These are phyloP conservation scores for Eufriesea mexicana DNA, from an alignment of 1,140 invertebrate genomes.

Conservation along the genomic window DNA sequence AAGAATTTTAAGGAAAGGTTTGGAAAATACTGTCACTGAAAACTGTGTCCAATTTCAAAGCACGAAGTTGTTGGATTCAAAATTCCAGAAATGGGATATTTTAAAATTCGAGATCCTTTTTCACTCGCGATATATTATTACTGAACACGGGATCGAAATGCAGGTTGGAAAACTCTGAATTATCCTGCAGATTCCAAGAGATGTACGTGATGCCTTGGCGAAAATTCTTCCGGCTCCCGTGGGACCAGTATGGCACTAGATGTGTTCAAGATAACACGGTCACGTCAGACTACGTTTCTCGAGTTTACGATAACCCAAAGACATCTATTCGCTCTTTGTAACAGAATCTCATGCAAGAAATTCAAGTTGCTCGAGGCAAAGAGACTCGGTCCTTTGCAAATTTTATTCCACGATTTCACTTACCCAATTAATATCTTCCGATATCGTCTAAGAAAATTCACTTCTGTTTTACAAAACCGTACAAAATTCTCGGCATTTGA, in stretches of 20 bases:
- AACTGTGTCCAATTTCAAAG: neutral
- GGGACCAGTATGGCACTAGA: slow-evolving; percentile 2
- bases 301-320: slow-evolving; percentile 35
- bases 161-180: neutral
- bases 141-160: neutral
- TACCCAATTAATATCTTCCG: no score
- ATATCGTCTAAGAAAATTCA: no score
- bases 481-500: no score
- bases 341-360: neutral
- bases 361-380: neutral
- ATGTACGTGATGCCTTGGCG: slow-evolving; percentile 25
- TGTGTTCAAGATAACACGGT: slow-evolving; percentile 44
- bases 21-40: neutral
- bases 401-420: no score
- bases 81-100: no score
- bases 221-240: slow-evolving; percentile 25
- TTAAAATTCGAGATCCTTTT: neutral
- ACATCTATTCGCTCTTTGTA: slow-evolving; percentile 22
- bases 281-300: slow-evolving; percentile 34
- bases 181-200: slow-evolving; percentile 28
- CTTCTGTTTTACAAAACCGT: no score
- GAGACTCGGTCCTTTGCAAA: no score
- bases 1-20: no score
- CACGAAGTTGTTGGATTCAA: neutral
- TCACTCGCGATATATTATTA: neutral